Percentiles rank a stretch among this genome's conserved stretches.
Evolutionary conservation across 2,888 invertebrate genomes (phyloP).

Genomic region (Phalera bucephala): DNA sequence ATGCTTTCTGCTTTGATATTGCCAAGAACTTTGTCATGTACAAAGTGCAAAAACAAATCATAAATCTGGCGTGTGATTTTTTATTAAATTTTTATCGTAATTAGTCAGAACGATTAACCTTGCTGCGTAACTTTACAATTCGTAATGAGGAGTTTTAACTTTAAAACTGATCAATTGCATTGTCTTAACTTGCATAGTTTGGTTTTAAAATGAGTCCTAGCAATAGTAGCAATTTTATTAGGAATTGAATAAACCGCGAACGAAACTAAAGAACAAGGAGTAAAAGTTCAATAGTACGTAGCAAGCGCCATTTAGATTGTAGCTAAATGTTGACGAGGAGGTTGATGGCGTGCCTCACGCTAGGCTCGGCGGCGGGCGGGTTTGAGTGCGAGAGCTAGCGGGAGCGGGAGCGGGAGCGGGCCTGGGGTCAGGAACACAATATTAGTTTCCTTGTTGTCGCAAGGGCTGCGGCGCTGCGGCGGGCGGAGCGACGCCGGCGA

Average conservation of each 20-base stretch:
- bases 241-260: neutral
- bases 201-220: neutral
- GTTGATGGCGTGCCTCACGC: conserved; percentile 22
- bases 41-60: too few species aligned
- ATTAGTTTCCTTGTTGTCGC: conserved; percentile 85
- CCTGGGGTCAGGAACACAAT: conserved; percentile 80
- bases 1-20: too few species aligned
- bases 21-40: conserved; percentile 8
- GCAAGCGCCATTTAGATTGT: conserved; percentile 15
- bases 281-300: conserved; percentile 38
- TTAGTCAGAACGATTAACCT: conserved; percentile 15
- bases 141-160: neutral
- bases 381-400: conserved; percentile 58
- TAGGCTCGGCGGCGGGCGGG: conserved; percentile 53
- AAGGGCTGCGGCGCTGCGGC: conserved; percentile 81
- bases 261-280: conserved; percentile 17
- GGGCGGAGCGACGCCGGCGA: conserved; percentile 76
- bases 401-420: conserved; percentile 52
- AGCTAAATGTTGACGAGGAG: conserved; percentile 8
- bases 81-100: conserved; percentile 13
- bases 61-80: too few species aligned
- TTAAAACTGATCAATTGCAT: neutral
- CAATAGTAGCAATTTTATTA: neutral
- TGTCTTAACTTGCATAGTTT: neutral
- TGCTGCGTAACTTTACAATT: neutral